Conservation (phyloP, 2,888 invertebrate species). For the Eilema griseolum region DNA sequence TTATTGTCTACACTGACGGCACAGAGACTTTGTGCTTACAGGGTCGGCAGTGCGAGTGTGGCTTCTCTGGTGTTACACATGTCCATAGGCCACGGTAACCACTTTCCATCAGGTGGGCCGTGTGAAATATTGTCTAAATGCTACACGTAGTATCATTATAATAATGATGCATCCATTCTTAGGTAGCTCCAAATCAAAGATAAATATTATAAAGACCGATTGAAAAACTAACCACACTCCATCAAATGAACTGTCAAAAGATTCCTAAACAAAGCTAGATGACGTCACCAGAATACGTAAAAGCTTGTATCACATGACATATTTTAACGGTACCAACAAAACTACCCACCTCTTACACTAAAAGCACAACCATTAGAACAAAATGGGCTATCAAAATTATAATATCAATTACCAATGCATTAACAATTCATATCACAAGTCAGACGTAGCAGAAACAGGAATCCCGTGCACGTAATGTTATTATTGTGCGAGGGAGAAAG, state of each 20-base stretch:
- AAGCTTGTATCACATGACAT: conserved; percentile 65
- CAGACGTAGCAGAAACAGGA: conserved; percentile 84
- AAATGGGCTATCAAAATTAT: conserved; percentile 83
- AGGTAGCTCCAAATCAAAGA: conserved; percentile 33
- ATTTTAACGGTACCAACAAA: conserved; percentile 59
- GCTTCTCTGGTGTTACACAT: too few species aligned
- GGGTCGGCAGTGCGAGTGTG: too few species aligned
- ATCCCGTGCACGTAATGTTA: conserved; percentile 82
- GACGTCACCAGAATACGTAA: conserved; percentile 55
- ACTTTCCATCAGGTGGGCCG: too few species aligned
- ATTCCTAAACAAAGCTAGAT: conserved; percentile 44
- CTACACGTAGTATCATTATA: neutral
- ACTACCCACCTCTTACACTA: conserved; percentile 64
- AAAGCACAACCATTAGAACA: conserved; percentile 74
- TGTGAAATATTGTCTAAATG: neutral
- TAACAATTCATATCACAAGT: conserved; percentile 86
- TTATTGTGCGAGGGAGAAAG: conserved; percentile 75
- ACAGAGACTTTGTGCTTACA: too few species aligned
- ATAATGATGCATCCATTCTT: neutral
- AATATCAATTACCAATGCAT: conserved; percentile 87
- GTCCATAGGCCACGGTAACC: too few species aligned
- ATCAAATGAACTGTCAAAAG: conserved; percentile 48
- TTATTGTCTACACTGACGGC: too few species aligned
- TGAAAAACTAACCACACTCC: conserved; percentile 48
- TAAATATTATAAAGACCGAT: conserved; percentile 30